Evolutionary conservation across 1,140 invertebrate genomes (phyloP).

Genomic region (Brachionus manjavacas): DNA sequence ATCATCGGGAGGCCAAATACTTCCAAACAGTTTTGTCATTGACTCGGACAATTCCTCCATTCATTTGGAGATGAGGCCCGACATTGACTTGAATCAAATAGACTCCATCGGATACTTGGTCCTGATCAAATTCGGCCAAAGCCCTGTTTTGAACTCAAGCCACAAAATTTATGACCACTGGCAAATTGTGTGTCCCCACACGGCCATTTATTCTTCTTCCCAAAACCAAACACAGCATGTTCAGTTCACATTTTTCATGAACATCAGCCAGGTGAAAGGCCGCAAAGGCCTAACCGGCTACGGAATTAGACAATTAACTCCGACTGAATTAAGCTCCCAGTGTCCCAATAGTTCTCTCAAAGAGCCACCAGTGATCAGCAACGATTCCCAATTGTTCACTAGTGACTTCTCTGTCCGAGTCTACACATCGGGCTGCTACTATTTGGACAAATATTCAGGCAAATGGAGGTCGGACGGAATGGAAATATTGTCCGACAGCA

Average conservation of each 20-base stretch:
- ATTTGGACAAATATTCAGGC: background rate
- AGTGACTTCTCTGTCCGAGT: background rate
- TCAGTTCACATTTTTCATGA: background rate
- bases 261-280: background rate
- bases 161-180: background rate
- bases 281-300: background rate
- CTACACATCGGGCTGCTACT: background rate
- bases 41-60: background rate
- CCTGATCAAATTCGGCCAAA: background rate
- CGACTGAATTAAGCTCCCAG: background rate
- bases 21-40: background rate
- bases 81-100: background rate
- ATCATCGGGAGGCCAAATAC: background rate
- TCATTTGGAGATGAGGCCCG: constrained; percentile 14
- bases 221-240: background rate
- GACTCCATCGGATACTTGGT: background rate
- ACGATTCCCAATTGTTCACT: background rate
- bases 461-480: background rate
- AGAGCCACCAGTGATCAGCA: background rate
- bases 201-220: background rate
- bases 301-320: background rate
- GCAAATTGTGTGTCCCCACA: constrained; percentile 10
- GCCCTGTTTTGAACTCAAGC: background rate
- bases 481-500: background rate
- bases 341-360: background rate